phyloP scores from a whole-genome alignment of 1,140 invertebrate genomes.

The Pseudoatta argentina region DNA sequence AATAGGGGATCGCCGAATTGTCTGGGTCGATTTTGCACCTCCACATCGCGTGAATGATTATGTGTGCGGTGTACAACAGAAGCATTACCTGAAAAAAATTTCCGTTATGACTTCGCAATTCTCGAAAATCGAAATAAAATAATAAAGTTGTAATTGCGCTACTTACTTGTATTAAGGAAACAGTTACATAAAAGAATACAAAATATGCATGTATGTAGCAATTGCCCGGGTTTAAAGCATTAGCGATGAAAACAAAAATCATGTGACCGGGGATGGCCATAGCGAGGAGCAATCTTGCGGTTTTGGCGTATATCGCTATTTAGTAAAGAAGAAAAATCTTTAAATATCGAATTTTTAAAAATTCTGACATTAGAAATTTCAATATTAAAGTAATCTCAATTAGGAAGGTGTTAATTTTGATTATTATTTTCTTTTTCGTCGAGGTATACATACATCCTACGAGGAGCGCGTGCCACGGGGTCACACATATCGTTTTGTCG shows the following conservation, averaged over 20 bases:
- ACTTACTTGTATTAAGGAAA: slow-evolving; percentile 89
- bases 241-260: slow-evolving; percentile 95
- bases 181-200: slow-evolving; percentile 89
- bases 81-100: slow-evolving; percentile 90
- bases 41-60: slow-evolving; percentile 97
- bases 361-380: background rate
- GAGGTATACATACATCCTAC: slow-evolving; percentile 89
- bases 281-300: slow-evolving; percentile 94
- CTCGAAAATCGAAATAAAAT: background rate
- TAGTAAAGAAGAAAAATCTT: background rate
- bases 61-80: slow-evolving; percentile 93
- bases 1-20: slow-evolving; percentile 98
- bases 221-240: slow-evolving; percentile 88
- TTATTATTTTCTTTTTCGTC: background rate
- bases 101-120: background rate
- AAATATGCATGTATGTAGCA: slow-evolving; percentile 89
- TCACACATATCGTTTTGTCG: slow-evolving; percentile 90
- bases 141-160: background rate
- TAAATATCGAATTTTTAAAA: slow-evolving; percentile 5
- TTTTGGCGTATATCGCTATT: slow-evolving; percentile 91
- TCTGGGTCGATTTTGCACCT: slow-evolving; percentile 96
- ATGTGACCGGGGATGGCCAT: slow-evolving; percentile 97
- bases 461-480: slow-evolving; percentile 93
- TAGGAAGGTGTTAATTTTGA: too few relatives aligned
- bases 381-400: background rate